Evolutionary conservation across 2,113 vertebrate species (phyloP), one percentile per base, ranked within the genome.

Genomic region (Herpetotheres cachinnans): DNA sequence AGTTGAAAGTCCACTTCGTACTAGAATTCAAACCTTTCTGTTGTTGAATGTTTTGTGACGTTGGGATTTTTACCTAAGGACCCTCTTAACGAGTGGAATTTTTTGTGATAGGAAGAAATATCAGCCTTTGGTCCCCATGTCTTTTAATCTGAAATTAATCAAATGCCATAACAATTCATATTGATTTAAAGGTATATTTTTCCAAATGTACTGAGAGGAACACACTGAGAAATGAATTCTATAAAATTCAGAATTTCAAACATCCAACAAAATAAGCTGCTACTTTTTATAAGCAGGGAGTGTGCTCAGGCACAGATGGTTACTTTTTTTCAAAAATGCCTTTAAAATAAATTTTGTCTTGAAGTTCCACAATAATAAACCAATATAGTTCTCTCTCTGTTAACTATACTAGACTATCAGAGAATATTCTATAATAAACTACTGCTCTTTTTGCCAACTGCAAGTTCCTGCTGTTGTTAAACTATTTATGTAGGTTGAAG

Each of bases 231-330:
- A 78, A 87, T 71, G 0, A 63, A 71, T 87, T 78, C 44, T 56
- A 44, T 65, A 40, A 76, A 74, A 85, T 13, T 44, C 1, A 52
- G 52, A 47, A 70, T 88, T 82, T 73, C 14, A 83, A 84, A 47
- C 21, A 59, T 32, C 6, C 18, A 70, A 27, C 14, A 81, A 78
- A 86, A 71, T 40, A 83, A 58, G 20, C 11, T 47, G 7, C 29
- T 73, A 9, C 1, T 0, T 77, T 91, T 83, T n/a, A 32, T 55
- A 65, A 47, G 54, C 0, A 0, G 7, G 10, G 36, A n/a, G 3
- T 27, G 7, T 47, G 16, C 30, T 63, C n/a, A 67, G 62, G 30
- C 19, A 72, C 34, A 76, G 16, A 36, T 11, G 6, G 10, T 7
- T 62, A 44, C 4, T 21, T 65, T 72, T 78, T 61, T 34, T 34